Evolutionary conservation across 2,888 invertebrate species (phyloP).

Genomic region (Trimorus sp.): DNA sequence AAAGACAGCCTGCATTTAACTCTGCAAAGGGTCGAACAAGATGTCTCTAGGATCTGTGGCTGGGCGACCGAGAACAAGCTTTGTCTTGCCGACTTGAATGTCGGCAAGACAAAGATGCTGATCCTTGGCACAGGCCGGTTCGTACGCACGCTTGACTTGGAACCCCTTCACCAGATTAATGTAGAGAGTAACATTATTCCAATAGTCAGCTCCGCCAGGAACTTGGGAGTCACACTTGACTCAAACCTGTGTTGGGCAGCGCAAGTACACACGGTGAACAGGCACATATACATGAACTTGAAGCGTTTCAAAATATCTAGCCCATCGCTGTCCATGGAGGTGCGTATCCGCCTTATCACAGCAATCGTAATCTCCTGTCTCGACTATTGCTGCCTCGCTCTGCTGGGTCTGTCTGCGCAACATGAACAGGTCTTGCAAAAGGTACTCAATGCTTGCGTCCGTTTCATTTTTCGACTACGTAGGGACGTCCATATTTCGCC

Average conservation of each 20-base stretch:
- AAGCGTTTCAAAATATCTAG: too few species aligned
- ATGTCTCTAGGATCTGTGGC: not conserved
- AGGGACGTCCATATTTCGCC: not conserved
- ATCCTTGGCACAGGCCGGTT: not conserved
- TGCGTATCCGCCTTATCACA: not conserved
- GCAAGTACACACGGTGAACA: not conserved
- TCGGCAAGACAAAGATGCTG: not conserved
- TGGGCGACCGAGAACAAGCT: not conserved
- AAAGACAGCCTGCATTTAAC: too few species aligned
- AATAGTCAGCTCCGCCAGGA: not conserved
- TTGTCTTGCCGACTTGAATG: not conserved
- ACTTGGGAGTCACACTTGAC: slow-evolving; percentile 1
- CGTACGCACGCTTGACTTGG: not conserved
- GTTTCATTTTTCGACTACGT: slow-evolving; percentile 5
- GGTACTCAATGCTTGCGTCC: slow-evolving; percentile 1
- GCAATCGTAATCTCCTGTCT: not conserved
- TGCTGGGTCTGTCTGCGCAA: not conserved
- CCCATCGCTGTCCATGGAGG: not conserved
- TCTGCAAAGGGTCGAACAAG: not conserved
- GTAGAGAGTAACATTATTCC: not conserved
- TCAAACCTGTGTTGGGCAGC: not conserved
- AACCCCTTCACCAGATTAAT: not conserved
- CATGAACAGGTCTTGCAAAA: not conserved
- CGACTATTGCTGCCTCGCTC: slow-evolving; percentile 13
- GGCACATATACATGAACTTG: too few species aligned